Evolutionary conservation across 2,888 invertebrate genomes (phyloP), one percentile per base, ranked within the genome.

Genomic region (Hydrotaea cyrtoneurina): DNA sequence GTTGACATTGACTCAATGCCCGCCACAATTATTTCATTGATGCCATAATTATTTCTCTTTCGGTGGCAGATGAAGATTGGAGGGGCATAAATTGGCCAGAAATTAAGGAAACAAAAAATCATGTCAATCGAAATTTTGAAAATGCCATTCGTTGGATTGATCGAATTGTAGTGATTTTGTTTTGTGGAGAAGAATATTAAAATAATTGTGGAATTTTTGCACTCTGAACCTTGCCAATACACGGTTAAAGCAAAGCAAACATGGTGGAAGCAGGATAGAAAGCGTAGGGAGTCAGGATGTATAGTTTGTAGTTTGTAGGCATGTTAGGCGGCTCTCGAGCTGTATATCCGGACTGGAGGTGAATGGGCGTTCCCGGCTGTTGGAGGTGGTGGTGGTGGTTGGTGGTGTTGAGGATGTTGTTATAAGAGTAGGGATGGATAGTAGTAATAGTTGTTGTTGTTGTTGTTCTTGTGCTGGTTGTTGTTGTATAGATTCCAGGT

Each of bases 211-310:
- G n/a, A 23, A 43, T 43, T 69, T 7, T 86, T 87, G 88, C 89
- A 89, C 89, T 85, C 77, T 88, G 89, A 89, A 89, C 89, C 89
- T 89, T 89, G 89, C 87, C 69, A 69, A 69, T 69, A 69, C 69
- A 85, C 87, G 87, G 87, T 86, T 85, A 81, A 86, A 87, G 87
- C 88, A 88, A 88, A 88, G 88, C 88, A 86, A 87, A 86, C 86
- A 81, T 86, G 75, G 69, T 80, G 76, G 57, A 73, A 55, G 57
- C 72, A 53, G 57, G 57, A 73, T 23, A 73, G 55, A 55, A 53
- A 72, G 50, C 50, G 72, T 72, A 31, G 72, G 50, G n/a, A n/a
- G 50, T n/a, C 31, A 7, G 64, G 23, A 64, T 23, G 43, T n/a
- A 59, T 17, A 59, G 53, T 43, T 31, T 13, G 43, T 17, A 59